A percentile compares a stretch with the other conserved stretches of the same genome.
Evolutionary conservation across 1,140 invertebrate species (phyloP).

Genomic region (Nasonia longicornis): DNA sequence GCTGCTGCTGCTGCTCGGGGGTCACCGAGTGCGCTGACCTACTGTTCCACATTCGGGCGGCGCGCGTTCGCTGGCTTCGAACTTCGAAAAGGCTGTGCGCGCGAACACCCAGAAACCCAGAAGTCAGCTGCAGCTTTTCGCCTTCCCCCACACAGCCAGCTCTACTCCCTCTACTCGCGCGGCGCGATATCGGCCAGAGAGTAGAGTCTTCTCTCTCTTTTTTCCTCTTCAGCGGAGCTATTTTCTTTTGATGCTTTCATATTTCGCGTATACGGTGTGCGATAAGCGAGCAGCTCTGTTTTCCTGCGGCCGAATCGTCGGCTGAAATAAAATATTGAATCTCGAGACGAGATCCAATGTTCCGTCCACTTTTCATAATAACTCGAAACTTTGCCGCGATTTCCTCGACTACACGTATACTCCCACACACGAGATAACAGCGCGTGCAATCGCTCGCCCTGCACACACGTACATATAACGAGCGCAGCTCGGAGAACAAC

Average conservation of each 20-base stretch:
- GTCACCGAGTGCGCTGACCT: conserved; percentile 69
- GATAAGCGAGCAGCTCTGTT: no score
- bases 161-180: not conserved
- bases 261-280: no score
- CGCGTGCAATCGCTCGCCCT: not conserved
- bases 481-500: not conserved
- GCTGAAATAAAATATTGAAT: no score
- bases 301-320: no score
- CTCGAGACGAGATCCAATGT: no score
- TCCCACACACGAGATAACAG: not conserved
- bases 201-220: not conserved
- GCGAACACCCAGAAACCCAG: conserved; percentile 51
- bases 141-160: conserved; percentile 28
- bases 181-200: not conserved
- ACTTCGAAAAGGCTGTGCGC: conserved; percentile 52
- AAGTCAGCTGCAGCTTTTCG: conserved; percentile 32
- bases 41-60: conserved; percentile 66
- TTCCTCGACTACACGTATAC: not conserved
- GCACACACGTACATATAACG: not conserved
- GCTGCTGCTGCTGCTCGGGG: conserved; percentile 50
- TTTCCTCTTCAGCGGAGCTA: not conserved
- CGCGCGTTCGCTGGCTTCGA: conserved; percentile 61
- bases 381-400: not conserved
- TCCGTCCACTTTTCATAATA: not conserved
- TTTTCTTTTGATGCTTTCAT: no score